Evolutionary conservation across 2,888 invertebrate species (phyloP).

Genomic region (Acleris emargana): DNA sequence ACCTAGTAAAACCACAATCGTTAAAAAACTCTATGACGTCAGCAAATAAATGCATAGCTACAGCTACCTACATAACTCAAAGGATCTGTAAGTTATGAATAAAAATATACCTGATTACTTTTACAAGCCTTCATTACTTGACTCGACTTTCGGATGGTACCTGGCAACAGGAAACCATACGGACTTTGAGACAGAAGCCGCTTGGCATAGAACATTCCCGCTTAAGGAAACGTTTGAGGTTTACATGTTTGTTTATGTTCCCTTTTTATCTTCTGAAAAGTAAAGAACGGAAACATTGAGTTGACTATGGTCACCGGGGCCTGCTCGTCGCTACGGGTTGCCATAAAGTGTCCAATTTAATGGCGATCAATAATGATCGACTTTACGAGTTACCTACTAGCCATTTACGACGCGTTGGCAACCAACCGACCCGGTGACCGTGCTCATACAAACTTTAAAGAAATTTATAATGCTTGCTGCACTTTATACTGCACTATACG

Average conservation of each 20-base stretch:
- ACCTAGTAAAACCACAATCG: not conserved
- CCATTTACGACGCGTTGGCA: slow-evolving; percentile 78
- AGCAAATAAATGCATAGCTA: too few relatives aligned
- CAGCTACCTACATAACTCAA: too few relatives aligned
- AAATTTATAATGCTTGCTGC: too few relatives aligned
- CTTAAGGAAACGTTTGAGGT: too few relatives aligned
- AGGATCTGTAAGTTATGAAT: too few relatives aligned
- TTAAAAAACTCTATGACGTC: not conserved
- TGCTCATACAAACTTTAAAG: slow-evolving; percentile 42
- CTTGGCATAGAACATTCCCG: too few relatives aligned
- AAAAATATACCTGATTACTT: too few relatives aligned
- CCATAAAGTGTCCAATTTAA: slow-evolving; percentile 75
- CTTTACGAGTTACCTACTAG: slow-evolving; percentile 70
- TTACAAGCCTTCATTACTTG: too few relatives aligned
- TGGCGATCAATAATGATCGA: slow-evolving; percentile 72
- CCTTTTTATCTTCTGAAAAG: not conserved
- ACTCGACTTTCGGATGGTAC: too few relatives aligned
- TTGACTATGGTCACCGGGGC: slow-evolving; percentile 15
- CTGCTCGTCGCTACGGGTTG: slow-evolving; percentile 53
- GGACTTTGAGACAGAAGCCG: too few relatives aligned
- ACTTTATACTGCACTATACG: not conserved
- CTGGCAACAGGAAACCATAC: too few relatives aligned
- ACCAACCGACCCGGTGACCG: slow-evolving; percentile 62
- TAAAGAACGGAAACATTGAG: slow-evolving; percentile 6
- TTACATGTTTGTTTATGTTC: too few relatives aligned